phyloP scores from a whole-genome alignment of 2,888 invertebrate species.

The Capitulum mitella region DNA sequence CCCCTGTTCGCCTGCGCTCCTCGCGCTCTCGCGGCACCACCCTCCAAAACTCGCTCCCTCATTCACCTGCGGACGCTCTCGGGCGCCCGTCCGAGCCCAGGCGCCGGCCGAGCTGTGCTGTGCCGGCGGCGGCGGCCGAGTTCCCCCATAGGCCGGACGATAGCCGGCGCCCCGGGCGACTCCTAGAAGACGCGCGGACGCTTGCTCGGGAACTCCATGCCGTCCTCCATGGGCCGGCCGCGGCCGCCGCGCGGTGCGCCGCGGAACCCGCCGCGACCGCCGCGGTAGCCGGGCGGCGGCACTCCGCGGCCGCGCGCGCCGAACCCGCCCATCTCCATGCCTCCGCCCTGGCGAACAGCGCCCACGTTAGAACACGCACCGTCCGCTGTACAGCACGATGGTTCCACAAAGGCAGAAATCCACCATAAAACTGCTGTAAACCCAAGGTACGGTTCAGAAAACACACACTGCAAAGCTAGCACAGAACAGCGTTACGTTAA shows the following conservation, averaged over 20 bases:
- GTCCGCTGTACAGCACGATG: not conserved
- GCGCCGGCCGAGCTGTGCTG: no score
- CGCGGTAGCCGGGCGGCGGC: constrained; percentile 5
- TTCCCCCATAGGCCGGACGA: no score
- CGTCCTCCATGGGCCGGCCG: not conserved
- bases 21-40: no score
- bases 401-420: no score
- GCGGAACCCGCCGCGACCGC: constrained; percentile 10
- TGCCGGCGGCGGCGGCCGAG: no score
- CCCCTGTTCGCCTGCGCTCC: no score
- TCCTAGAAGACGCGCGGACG: not conserved
- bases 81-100: no score
- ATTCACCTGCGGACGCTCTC: no score
- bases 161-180: not conserved
- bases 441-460: no score
- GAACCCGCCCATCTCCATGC: constrained; percentile 1
- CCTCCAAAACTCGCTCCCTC: not conserved
- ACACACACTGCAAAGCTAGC: no score
- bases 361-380: not conserved
- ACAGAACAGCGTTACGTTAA: no score
- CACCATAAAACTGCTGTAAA: not conserved
- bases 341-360: not conserved
- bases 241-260: not conserved
- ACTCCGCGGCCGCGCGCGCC: not conserved
- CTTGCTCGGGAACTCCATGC: constrained; percentile 17